Percentiles rank a stretch among this genome's conserved stretches.
Evolutionary conservation across 2,797 vertebrate species (phyloP).

Genomic region (Champsocephalus esox): DNA sequence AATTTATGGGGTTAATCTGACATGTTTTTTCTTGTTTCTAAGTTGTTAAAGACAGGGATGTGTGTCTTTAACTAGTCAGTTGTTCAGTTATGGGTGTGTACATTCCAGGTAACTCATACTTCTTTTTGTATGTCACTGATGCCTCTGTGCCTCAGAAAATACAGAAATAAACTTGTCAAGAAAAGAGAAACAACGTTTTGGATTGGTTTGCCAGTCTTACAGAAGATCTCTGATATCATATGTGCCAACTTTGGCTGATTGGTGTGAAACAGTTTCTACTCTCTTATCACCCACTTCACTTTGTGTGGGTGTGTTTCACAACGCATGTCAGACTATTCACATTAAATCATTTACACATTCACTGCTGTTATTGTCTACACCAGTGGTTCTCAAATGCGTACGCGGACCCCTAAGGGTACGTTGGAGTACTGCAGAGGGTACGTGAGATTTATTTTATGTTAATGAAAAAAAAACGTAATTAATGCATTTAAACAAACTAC

Average conservation of each 20-base stretch:
- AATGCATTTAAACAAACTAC: too few relatives aligned
- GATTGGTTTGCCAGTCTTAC: background rate
- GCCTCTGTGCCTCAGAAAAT: background rate
- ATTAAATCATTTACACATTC: constrained; percentile 3
- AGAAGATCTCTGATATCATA: background rate
- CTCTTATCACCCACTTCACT: constrained; percentile 1
- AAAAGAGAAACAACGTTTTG: background rate
- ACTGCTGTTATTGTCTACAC: background rate
- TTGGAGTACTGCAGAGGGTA: too few relatives aligned
- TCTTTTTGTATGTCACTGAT: background rate
- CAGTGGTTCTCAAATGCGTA: too few relatives aligned
- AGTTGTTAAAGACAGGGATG: background rate
- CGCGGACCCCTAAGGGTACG: too few relatives aligned
- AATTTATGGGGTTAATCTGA: background rate
- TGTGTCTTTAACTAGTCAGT: background rate
- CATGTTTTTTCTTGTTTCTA: background rate
- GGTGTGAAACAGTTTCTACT: constrained; percentile 34
- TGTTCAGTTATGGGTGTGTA: background rate
- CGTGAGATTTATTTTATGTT: too few relatives aligned
- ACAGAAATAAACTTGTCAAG: background rate
- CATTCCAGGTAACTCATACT: background rate
- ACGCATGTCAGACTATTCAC: constrained; percentile 14
- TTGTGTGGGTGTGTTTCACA: constrained; percentile 31
- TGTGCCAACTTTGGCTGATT: background rate
- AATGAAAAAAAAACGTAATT: too few relatives aligned